phyloP scores from a whole-genome alignment of 2,113 vertebrate species.

The Albula goreensis region DNA sequence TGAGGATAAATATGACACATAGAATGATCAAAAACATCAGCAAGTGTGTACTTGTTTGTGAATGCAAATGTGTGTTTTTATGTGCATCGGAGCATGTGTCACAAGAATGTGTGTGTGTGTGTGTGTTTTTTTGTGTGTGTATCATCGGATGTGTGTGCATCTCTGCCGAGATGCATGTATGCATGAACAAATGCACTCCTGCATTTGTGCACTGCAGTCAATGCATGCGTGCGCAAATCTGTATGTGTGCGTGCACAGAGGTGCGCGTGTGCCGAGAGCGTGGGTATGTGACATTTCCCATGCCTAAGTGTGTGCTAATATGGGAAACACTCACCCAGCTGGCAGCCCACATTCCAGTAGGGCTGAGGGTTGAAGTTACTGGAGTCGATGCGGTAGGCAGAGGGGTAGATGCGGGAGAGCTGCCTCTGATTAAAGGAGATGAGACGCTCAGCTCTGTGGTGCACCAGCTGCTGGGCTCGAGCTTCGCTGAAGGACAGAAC shows the following conservation, averaged over 20 bases:
- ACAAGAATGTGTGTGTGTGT: background rate
- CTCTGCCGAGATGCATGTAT: background rate
- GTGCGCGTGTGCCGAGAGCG: too few relatives aligned
- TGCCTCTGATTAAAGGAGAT: slow-evolving; percentile 92
- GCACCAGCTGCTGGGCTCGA: slow-evolving; percentile 87
- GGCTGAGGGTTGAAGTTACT: slow-evolving; percentile 96
- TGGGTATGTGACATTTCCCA: too few relatives aligned
- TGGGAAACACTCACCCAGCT: slow-evolving; percentile 75
- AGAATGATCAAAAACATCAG: background rate
- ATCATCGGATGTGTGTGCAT: background rate
- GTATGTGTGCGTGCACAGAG: background rate
- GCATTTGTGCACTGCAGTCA: background rate
- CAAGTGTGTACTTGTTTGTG: background rate
- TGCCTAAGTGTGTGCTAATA: background rate
- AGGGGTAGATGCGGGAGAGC: slow-evolving; percentile 93
- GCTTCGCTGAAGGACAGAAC: slow-evolving; percentile 94
- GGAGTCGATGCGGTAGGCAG: slow-evolving; percentile 94
- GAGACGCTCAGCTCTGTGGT: slow-evolving; percentile 88
- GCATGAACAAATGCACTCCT: background rate
- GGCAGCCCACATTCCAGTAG: slow-evolving; percentile 95
- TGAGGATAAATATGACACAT: background rate
- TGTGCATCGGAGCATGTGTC: background rate
- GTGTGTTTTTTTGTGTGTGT: background rate
- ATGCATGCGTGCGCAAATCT: background rate
- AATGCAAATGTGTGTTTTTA: background rate